Conservation (phyloP, 2,888 invertebrate species). For the Epinotia brunnichana region DNA sequence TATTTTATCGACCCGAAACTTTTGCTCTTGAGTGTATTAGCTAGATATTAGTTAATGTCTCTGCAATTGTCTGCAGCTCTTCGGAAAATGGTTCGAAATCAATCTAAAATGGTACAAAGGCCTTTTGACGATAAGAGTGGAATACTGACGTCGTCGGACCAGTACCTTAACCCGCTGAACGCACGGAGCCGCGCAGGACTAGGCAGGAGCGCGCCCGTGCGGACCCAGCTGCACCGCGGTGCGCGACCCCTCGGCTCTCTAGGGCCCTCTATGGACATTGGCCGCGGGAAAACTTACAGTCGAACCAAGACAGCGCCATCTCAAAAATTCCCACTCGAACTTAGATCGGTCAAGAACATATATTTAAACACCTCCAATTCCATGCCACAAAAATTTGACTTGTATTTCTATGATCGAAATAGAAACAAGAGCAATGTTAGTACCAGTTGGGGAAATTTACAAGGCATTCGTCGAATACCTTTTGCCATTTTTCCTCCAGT, state of each 20-base stretch:
- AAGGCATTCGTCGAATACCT: conserved; percentile 57
- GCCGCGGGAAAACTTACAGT: conserved; percentile 55
- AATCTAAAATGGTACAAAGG: conserved; percentile 75
- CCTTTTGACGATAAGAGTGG: conserved; percentile 65
- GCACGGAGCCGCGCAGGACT: conserved; percentile 51
- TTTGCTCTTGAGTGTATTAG: too few species aligned
- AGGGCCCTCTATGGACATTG: conserved; percentile 59
- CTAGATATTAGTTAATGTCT: too few species aligned
- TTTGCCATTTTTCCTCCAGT: conserved; percentile 61
- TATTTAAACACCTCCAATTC: conserved; percentile 50
- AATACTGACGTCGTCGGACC: conserved; percentile 41
- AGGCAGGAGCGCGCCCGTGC: conserved; percentile 56
- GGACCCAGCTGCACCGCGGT: conserved; percentile 58
- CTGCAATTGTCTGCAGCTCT: conserved; percentile 58
- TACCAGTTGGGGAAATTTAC: conserved; percentile 50
- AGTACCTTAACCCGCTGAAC: conserved; percentile 27
- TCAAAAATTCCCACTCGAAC: conserved; percentile 53
- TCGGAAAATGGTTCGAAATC: conserved; percentile 74
- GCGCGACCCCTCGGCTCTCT: conserved; percentile 65
- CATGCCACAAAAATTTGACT: conserved; percentile 44
- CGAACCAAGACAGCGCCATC: conserved; percentile 53
- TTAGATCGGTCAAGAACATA: conserved; percentile 57
- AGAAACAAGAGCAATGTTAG: conserved; percentile 45
- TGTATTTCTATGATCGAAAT: conserved; percentile 48
- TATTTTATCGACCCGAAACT: too few species aligned